Conservation (phyloP, 1,140 invertebrate genomes). For the Achroia grisella region DNA sequence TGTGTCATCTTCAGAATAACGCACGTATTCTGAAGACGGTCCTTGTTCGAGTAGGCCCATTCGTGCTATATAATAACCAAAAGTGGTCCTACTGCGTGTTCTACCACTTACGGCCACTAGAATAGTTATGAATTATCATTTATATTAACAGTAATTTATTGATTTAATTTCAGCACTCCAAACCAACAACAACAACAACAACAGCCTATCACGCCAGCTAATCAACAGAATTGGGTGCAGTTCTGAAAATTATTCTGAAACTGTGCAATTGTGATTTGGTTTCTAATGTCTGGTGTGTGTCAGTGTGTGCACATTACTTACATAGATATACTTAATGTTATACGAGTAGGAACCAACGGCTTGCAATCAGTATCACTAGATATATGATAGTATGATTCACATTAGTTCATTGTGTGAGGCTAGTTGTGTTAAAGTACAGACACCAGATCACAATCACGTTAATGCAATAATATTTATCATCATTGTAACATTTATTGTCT, state of each 20-base stretch:
- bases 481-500: conserved; percentile 24
- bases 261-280: conserved; percentile 31
- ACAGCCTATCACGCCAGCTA: conserved; percentile 50
- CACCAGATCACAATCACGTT: conserved; percentile 32
- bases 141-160: too few relatives aligned
- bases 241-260: conserved; percentile 32
- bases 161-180: conserved; percentile 29
- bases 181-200: conserved; percentile 15
- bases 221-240: conserved; percentile 66
- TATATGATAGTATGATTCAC: not conserved
- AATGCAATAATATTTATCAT: conserved; percentile 24
- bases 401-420: not conserved
- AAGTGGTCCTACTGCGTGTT: too few relatives aligned
- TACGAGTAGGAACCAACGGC: conserved; percentile 17
- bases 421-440: conserved; percentile 4
- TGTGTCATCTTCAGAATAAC: too few relatives aligned
- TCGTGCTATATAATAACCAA: too few relatives aligned
- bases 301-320: conserved; percentile 53
- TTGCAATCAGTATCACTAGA: conserved; percentile 1
- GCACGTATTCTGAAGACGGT: too few relatives aligned
- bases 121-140: too few relatives aligned
- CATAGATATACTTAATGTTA: conserved; percentile 31
- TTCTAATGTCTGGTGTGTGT: conserved; percentile 22
- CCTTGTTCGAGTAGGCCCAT: too few relatives aligned
- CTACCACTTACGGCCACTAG: too few relatives aligned